These are phyloP conservation scores for Phataginus tetradactyla DNA, from an alignment of 2,797 vertebrate species.

Conservation along the genomic window DNA sequence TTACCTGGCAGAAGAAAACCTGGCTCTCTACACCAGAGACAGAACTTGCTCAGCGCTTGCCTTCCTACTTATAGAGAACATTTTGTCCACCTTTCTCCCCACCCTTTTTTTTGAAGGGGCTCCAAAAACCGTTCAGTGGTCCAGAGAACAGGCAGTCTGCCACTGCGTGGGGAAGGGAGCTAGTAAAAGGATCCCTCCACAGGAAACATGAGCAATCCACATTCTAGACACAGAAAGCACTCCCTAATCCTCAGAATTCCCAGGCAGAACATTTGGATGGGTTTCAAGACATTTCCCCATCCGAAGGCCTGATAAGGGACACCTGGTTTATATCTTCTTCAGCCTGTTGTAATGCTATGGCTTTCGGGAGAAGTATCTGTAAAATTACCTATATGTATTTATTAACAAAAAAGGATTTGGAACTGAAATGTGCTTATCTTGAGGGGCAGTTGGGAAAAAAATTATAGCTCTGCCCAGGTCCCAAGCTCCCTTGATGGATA, in stretches of 20 bases:
- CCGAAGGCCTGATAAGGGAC: not conserved
- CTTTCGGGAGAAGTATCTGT: not conserved
- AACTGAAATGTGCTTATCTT: not conserved
- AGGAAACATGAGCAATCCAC: not conserved
- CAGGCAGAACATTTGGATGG: not conserved
- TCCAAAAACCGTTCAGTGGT: not conserved
- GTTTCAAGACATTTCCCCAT: not conserved
- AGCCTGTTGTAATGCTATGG: not conserved
- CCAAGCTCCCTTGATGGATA: not conserved
- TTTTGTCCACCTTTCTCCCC: not conserved
- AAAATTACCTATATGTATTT: not conserved
- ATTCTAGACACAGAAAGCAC: not conserved
- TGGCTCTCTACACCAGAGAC: not conserved
- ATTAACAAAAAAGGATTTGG: constrained; percentile 7
- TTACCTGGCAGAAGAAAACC: not conserved
- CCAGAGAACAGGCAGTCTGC: not conserved
- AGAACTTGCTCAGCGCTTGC: not conserved
- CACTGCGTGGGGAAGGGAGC: not conserved
- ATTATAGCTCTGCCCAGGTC: not conserved
- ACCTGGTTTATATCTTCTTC: not conserved
- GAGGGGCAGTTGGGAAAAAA: not conserved
- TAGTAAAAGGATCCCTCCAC: not conserved
- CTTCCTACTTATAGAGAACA: not conserved
- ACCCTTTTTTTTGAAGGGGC: not conserved
- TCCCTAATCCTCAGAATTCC: not conserved